phyloP scores from a whole-genome alignment of 2,113 vertebrate genomes.

The Todiramphus chloris region DNA sequence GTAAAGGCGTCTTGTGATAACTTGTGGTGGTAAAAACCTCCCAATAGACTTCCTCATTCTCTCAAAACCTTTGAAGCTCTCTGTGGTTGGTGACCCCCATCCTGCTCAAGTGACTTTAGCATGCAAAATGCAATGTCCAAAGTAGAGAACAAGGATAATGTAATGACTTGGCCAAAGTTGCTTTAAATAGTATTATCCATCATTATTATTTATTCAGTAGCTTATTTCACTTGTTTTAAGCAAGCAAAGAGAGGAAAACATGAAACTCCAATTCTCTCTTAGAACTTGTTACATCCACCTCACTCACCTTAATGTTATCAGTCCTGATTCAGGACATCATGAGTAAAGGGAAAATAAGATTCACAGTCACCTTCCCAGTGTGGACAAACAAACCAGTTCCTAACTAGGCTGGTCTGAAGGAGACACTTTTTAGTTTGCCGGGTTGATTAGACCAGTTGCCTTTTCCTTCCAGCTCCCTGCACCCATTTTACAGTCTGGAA shows the following conservation, averaged over 20 bases:
- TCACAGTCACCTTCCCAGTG: background rate
- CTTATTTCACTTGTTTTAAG: background rate
- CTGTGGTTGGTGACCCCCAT: background rate
- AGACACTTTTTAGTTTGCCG: background rate
- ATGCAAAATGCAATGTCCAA: background rate
- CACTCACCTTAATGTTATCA: fast-evolving
- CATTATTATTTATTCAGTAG: background rate
- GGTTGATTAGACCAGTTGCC: background rate
- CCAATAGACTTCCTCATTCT: background rate
- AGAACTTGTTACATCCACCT: background rate
- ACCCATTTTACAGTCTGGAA: background rate
- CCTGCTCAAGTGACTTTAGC: background rate
- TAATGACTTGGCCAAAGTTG: background rate
- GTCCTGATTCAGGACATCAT: background rate
- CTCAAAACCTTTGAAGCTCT: background rate
- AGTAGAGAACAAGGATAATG: background rate
- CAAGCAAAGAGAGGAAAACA: background rate
- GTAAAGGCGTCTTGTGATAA: background rate
- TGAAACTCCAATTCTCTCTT: background rate
- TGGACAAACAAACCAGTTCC: background rate
- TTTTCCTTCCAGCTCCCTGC: background rate
- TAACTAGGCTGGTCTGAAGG: background rate
- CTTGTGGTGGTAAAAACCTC: background rate
- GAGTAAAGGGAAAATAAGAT: background rate
- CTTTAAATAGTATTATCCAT: background rate